Evolutionary conservation across 2,888 invertebrate genomes (phyloP), one percentile per base, ranked within the genome.

Genomic region (Sminthurinus aureus): DNA sequence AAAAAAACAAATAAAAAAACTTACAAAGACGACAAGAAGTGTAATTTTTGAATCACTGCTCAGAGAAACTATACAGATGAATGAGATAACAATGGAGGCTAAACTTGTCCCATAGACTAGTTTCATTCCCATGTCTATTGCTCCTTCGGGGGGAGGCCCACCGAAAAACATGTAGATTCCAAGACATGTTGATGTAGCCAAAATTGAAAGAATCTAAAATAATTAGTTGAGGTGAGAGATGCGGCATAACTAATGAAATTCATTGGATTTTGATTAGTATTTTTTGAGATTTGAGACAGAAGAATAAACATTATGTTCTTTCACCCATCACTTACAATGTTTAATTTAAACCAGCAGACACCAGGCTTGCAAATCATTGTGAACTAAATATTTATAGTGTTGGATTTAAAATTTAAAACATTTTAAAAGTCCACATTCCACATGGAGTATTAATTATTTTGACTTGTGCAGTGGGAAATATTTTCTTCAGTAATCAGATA

Each of bases 281-380:
- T n/a, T n/a, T n/a, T n/a, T n/a, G n/a, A n/a, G n/a, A n/a, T n/a
- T n/a, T n/a, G n/a, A n/a, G n/a, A n/a, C n/a, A 12, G 24, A 26
- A 38, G 1, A 38, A 38, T 1, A 38, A 38, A 38, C 6, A 38
- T 38, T 1, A 38, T 4, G 38, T 38, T 15, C 8, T 50, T 50
- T 75, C 50, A 75, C 18, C 18, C n/a, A 75, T 75, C 50, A 75
- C 18, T 50, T 20, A 75, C 75, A 4, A 76, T 76, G 8, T 52
- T 24, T 9, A 76, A 58, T 58, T 76, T 76, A 51, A 58, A 76
- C 76, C 76, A 76, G 58, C 76, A 76, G 20, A 52, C 58, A 4
- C 52, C 76, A 9, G 52, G 58, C 22, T 76, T 76, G 58, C 76
- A 76, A 20, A 22, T 2, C 76, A 76, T 76, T 75, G 4, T 50